Evolutionary conservation across 2,797 vertebrate species (phyloP).

Genomic region (Anas georgica): DNA sequence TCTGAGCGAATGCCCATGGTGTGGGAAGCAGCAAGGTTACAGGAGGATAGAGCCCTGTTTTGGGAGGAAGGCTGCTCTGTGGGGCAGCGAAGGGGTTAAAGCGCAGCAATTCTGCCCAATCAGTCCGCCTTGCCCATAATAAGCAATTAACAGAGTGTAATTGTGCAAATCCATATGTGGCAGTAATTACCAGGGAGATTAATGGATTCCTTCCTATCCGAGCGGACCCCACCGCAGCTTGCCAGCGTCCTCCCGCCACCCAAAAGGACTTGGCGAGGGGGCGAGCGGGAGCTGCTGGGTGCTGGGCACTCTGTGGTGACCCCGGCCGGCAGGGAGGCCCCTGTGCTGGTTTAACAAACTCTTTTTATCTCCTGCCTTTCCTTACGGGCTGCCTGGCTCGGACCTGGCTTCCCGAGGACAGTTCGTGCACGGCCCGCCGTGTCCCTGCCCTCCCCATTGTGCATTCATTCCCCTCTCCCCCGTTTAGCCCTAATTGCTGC

Average conservation of each 20-base stretch:
- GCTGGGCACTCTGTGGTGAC: background rate
- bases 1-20: background rate
- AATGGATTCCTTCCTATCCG: slow-evolving; percentile 70
- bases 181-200: slow-evolving; percentile 70
- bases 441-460: slow-evolving; percentile 41
- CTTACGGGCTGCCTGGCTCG: slow-evolving; percentile 12
- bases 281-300: background rate
- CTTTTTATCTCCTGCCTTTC: slow-evolving; percentile 36
- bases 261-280: background rate
- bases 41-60: background rate
- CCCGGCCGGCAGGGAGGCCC: background rate
- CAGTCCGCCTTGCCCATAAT: slow-evolving; percentile 52
- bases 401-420: slow-evolving; percentile 19
- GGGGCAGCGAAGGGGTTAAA: slow-evolving; percentile 38
- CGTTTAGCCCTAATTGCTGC: slow-evolving; percentile 63
- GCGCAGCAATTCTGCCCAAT: slow-evolving; percentile 25
- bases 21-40: background rate
- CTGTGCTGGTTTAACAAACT: slow-evolving; percentile 42
- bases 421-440: background rate
- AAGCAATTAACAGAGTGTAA: slow-evolving; percentile 71
- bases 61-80: background rate
- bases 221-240: background rate
- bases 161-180: slow-evolving; percentile 72
- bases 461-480: slow-evolving; percentile 56
- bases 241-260: slow-evolving; percentile 33